phyloP scores from a whole-genome alignment of 2,888 invertebrate genomes.

The Aspidapion aeneum region DNA sequence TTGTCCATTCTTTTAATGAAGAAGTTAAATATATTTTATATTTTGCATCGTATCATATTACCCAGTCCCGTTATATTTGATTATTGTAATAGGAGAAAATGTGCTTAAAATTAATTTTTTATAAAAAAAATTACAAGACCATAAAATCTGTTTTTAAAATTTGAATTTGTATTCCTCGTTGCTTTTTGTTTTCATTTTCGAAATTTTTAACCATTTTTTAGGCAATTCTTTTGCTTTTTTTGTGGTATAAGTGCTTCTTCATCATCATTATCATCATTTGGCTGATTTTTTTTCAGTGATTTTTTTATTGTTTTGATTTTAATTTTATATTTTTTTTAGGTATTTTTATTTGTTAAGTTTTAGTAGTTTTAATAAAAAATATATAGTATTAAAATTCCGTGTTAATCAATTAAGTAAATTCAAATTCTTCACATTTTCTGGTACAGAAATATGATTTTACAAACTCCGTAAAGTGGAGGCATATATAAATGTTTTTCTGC shows the following conservation, averaged over 20 bases:
- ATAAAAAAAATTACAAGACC: too few relatives aligned
- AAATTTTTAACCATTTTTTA: not conserved
- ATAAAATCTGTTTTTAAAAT: conserved; percentile 3
- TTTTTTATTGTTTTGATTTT: conserved; percentile 23
- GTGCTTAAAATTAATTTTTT: too few relatives aligned
- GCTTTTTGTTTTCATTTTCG: not conserved
- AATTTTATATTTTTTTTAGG: conserved; percentile 26
- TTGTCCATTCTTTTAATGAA: conserved; percentile 7
- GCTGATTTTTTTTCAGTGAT: conserved; percentile 20
- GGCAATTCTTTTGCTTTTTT: conserved; percentile 13
- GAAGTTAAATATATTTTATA: conserved; percentile 17
- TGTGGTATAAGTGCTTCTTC: conserved; percentile 16
- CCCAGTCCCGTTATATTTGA: too few relatives aligned
- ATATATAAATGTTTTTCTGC: too few relatives aligned
- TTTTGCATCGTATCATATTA: too few relatives aligned
- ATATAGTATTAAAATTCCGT: not conserved
- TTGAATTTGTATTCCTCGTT: not conserved
- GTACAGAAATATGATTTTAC: too few relatives aligned
- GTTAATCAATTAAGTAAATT: not conserved
- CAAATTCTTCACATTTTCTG: too few relatives aligned
- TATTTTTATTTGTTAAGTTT: conserved; percentile 16
- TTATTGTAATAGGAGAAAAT: too few relatives aligned
- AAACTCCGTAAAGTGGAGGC: too few relatives aligned
- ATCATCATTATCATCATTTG: conserved; percentile 15
- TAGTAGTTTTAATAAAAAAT: too few relatives aligned